Percentiles rank a stretch among this genome's conserved stretches.
Evolutionary conservation across 2,113 vertebrate species (phyloP).

Genomic region (Ovis aries): ARS-UI_Ramb_v3.0 NC_056056.1:34205001-34205500

Average conservation of each 20-base stretch:
- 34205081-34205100: background rate
- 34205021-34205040: background rate
- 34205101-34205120: background rate
- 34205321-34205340: background rate
- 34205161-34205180: background rate
- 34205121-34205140: background rate
- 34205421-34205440: background rate
- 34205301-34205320: background rate
- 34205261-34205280: background rate
- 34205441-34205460: background rate
- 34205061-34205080: background rate
- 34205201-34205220: background rate
- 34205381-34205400: background rate
- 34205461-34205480: background rate
- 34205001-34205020: background rate
- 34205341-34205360: background rate
- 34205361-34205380: background rate
- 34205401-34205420: background rate
- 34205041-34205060: background rate
- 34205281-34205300: background rate
- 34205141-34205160: background rate
- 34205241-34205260: background rate
- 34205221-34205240: background rate
- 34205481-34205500: background rate
- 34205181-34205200: background rate